Base-by-base conservation (phyloP, 1,140 invertebrate genomes). In the Tetramorium alpestre region DNA sequence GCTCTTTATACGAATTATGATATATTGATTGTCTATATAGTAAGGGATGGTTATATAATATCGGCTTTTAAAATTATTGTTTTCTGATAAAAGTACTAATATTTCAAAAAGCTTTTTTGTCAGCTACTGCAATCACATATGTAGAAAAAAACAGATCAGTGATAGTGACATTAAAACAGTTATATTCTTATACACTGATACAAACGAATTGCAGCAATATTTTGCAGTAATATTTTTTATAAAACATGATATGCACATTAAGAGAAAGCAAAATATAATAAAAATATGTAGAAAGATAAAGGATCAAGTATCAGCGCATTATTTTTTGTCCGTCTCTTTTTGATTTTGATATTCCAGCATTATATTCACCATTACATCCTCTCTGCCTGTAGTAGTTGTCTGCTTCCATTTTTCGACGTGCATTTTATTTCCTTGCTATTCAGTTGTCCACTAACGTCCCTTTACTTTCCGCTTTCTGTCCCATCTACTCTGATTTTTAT, bases 401-500 rank as follows among this genome's bases (percentile, higher is more conserved):
- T 51, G 41, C 77, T 82, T 77, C 75, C 56, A 86, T 81, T 88
- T 69, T 69, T 70, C 72, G 22, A 47, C 51, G 73, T 60, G 58
- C 82, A 60, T 47, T 75, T 85, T 88, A 82, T 86, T 89, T 82
- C 76, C 77, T 65, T 16, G 47, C n/a, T 58, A 82, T 82, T 82
- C 80, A 82, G 11, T 67, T 82, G 41, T 54, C 67, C 41, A 73
- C 67, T 82, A 72, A 82, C 67, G 67, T 82, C 54, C 25, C 41
- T 82, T 82, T 73, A 72, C 80, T 58, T 82, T 73, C 67, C 54
- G 67, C 67, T 77, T 85, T 77, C 72, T 62, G 44, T 70, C 62
- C 41, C 38, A 54, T 60, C 16, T 84, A 62, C 70, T 56, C 49
- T 85, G 33, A 51, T 82, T 47, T 84, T 58, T 33, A 69, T 60